phyloP scores from a whole-genome alignment of 2,797 vertebrate species.

The Rhincodon typus region DNA sequence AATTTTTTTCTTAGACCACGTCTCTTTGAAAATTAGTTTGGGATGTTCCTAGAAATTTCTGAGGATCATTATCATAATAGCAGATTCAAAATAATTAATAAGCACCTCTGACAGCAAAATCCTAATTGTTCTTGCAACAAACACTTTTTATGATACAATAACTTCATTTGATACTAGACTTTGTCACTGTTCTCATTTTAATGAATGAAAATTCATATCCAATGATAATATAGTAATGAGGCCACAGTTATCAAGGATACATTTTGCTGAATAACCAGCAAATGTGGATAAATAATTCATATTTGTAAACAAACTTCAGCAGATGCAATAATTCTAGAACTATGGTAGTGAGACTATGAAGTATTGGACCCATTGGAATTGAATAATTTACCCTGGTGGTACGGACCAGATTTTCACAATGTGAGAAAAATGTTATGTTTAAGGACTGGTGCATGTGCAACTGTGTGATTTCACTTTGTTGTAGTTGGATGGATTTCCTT shows the following conservation, averaged over 20 bases:
- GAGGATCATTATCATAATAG: background rate
- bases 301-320: background rate
- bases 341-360: background rate
- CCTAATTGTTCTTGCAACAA: background rate
- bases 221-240: background rate
- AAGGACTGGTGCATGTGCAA: background rate
- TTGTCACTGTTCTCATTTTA: conserved; percentile 1
- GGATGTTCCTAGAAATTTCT: background rate
- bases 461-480: too few species aligned
- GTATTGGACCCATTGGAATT: conserved; percentile 14
- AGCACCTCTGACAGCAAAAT: background rate
- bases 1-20: background rate
- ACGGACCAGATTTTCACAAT: background rate
- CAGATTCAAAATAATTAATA: background rate
- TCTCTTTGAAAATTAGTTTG: background rate
- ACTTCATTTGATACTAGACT: background rate
- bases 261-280: background rate
- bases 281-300: conserved; percentile 10
- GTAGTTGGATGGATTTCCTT: background rate
- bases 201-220: background rate
- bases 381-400: background rate
- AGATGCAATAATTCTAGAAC: conserved; percentile 26
- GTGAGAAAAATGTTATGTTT: background rate
- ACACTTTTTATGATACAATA: background rate
- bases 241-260: background rate